Evolutionary conservation across 2,888 invertebrate genomes (phyloP).

Genomic region (Drosophila nigritarsus): DNA sequence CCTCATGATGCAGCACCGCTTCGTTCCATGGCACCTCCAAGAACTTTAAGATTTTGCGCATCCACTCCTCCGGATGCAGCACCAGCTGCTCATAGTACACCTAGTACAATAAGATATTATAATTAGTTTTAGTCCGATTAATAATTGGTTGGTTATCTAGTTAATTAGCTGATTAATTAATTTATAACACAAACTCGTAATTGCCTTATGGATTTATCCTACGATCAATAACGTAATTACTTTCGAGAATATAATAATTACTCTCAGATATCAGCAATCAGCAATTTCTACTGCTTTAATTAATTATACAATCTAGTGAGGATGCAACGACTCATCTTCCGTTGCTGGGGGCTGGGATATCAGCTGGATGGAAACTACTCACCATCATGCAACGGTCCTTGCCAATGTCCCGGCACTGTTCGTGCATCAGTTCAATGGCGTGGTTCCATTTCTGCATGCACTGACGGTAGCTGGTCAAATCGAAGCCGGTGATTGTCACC

Average conservation of each 20-base stretch:
- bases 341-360: neutral
- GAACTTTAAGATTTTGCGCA: slow-evolving; percentile 94
- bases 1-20: slow-evolving; percentile 98
- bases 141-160: neutral
- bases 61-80: slow-evolving; percentile 95
- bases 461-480: slow-evolving; percentile 96
- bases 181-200: neutral
- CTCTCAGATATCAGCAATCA: neutral
- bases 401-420: slow-evolving; percentile 94
- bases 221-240: neutral
- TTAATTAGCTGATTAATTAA: neutral
- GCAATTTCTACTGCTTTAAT: neutral
- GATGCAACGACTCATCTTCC: neutral
- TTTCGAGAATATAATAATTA: neutral
- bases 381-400: slow-evolving; percentile 91
- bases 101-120: slow-evolving; percentile 76
- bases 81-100: slow-evolving; percentile 99
- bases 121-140: neutral
- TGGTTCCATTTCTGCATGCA: slow-evolving; percentile 98
- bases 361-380: slow-evolving; percentile 53
- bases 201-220: neutral
- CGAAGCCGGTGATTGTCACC: slow-evolving; percentile 93
- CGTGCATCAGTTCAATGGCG: slow-evolving; percentile 97
- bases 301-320: neutral
- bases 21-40: slow-evolving; percentile 97